A percentile compares a stretch with the other conserved stretches of the same genome.
phyloP scores from a whole-genome alignment of 2,113 vertebrate genomes.

The Oncorhynchus gorbuscha region DNA sequence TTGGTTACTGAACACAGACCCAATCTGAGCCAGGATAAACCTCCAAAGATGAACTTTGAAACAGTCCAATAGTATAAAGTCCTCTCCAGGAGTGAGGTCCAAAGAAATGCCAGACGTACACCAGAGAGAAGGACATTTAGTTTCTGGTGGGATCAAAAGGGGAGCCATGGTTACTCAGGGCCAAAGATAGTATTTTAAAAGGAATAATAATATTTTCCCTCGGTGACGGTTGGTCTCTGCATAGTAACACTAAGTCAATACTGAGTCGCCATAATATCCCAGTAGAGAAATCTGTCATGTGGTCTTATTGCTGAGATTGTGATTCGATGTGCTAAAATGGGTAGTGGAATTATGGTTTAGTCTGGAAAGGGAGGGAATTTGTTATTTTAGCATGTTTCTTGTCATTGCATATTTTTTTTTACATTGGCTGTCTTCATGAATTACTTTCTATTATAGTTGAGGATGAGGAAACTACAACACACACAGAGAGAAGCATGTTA shows the following conservation, averaged over 20 bases:
- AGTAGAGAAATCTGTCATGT: neutral
- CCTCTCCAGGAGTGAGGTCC: neutral
- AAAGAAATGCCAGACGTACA: conserved; percentile 5
- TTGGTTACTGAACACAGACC: no score
- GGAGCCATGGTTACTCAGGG: neutral
- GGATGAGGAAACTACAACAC: no score
- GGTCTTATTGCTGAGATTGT: neutral
- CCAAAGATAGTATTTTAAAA: conserved; percentile 7
- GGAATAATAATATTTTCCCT: conserved; percentile 9
- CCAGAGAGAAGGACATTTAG: neutral
- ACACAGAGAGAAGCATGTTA: neutral
- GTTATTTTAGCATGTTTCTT: neutral
- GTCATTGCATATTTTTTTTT: neutral
- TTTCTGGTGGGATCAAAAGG: neutral
- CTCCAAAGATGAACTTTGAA: neutral
- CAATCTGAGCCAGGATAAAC: neutral
- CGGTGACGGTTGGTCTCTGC: neutral
- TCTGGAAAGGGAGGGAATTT: neutral
- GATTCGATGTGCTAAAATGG: neutral
- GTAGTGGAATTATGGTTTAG: neutral
- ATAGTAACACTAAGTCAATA: neutral
- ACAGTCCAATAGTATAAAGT: conserved; percentile 1
- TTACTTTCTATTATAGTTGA: neutral
- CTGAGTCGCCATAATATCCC: neutral
- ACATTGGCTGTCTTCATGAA: neutral